Evolutionary conservation across 2,113 vertebrate genomes (phyloP).

Genomic region (Butorides virescens): DNA sequence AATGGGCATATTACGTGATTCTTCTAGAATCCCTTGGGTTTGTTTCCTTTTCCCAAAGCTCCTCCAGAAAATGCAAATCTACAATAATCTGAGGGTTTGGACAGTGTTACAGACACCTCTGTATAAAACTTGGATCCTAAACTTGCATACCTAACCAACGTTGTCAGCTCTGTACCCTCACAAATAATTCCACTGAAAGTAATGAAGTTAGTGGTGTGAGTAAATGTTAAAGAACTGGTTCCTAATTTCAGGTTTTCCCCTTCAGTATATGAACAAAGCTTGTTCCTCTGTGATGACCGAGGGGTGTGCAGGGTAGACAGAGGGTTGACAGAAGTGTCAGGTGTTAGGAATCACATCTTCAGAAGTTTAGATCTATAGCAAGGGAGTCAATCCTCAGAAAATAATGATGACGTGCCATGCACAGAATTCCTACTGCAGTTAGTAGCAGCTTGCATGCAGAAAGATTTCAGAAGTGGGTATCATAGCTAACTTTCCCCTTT

Average conservation of each 20-base stretch:
- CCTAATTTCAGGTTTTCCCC: not conserved
- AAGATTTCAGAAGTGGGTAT: not conserved
- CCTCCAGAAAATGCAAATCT: not conserved
- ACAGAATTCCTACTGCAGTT: not conserved
- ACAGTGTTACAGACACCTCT: conserved; percentile 17
- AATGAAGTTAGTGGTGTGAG: not conserved
- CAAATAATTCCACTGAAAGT: conserved; percentile 2
- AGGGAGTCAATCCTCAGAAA: not conserved
- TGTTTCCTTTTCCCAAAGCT: conserved; percentile 1
- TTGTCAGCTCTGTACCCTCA: not conserved
- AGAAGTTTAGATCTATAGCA: not conserved
- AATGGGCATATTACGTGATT: not conserved
- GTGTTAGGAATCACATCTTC: not conserved
- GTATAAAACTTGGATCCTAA: not conserved
- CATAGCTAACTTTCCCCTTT: not conserved
- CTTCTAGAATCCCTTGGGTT: not conserved
- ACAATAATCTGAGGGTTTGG: not conserved
- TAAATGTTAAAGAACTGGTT: not conserved
- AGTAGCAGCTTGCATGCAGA: not conserved
- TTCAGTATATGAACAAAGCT: not conserved
- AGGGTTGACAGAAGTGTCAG: not conserved
- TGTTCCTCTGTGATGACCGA: not conserved
- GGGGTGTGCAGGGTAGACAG: not conserved
- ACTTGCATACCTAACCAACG: not conserved
- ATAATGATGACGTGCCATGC: not conserved